A percentile compares a stretch with the other conserved stretches of the same genome.
Conservation (phyloP, 2,797 vertebrate species). For the Schizothorax lantsangensis region DNA sequence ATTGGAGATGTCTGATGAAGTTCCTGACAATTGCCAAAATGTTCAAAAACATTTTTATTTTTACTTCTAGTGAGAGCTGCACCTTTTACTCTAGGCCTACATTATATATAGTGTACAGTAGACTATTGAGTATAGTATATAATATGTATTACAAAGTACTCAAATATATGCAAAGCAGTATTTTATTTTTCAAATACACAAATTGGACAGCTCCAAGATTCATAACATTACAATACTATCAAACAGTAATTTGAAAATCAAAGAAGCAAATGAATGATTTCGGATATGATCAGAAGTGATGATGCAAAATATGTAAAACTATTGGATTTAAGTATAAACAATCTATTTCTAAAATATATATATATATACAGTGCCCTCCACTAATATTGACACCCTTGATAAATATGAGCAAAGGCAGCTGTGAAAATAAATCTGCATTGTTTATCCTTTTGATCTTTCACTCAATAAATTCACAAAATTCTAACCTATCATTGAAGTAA, state of each 20-base stretch:
- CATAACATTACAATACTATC: no score
- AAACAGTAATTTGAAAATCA: not conserved
- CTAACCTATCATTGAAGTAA: no score
- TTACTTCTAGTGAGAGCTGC: no score
- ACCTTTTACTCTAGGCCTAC: not conserved
- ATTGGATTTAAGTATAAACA: not conserved
- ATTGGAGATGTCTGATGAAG: no score
- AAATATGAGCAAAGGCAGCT: no score
- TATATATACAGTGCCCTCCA: no score
- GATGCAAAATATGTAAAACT: not conserved
- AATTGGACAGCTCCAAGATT: not conserved
- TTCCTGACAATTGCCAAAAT: no score
- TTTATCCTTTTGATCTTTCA: no score
- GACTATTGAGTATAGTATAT: not conserved
- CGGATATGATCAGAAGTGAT: not conserved
- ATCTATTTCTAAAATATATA: not conserved
- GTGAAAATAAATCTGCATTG: no score
- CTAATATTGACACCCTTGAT: no score
- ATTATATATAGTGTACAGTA: not conserved
- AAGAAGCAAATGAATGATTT: not conserved
- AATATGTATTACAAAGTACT: not conserved
- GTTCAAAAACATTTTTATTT: no score
- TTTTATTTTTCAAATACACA: not conserved
- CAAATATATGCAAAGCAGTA: not conserved
- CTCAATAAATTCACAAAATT: no score